Base-by-base conservation (phyloP, 2,113 vertebrate species). In the Catharus minimus region DNA sequence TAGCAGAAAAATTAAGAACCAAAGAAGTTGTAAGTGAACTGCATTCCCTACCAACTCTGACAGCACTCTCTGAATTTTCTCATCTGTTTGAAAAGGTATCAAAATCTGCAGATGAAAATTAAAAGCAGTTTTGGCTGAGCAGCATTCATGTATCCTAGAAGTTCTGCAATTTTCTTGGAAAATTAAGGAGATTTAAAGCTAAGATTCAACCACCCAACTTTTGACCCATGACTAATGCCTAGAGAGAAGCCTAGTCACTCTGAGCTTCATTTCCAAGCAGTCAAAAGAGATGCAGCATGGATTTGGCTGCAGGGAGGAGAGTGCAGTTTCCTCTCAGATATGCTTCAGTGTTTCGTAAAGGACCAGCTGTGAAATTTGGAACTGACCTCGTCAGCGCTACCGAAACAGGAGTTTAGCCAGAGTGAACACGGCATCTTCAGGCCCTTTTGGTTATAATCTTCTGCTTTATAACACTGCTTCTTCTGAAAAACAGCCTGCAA, bases 351-450 rank as follows among this genome's bases (percentile, higher is more conserved):
- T 93, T 95, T 87, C 2, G 0, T 75, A 85, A 92, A 79, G 41
- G 87, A 55, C 69, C 92, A 93, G 83, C 86, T 95, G 81, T 55
- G 74, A 79, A 89, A 75, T 68, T 92, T 92, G 93, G 90, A 94
- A 90, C 62, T 4, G 64, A 87, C 91, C 28, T 18, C 22, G 16
- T 73, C 71, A 90, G 71, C 7, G 50, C 83, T 93, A 90, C 86
- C 0, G 11, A 75, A 89, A 61, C 11, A 84, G 65, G 53, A 90
- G 36, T 57, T 84, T 92, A 90, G 86, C 71, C 93, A 90, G 77
- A 73, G 52, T 33, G 76, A 95, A 9, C 15, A 3, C 47, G 83
- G 24, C 27, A 32, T 85, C 64, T 85, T 85, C 67, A 88, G 58
- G 61, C 55, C 33, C 46, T 73, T 47, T 50, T 73, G 8, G 39